phyloP scores from a whole-genome alignment of 2,797 vertebrate species.

The Malurus leucopterus region DNA sequence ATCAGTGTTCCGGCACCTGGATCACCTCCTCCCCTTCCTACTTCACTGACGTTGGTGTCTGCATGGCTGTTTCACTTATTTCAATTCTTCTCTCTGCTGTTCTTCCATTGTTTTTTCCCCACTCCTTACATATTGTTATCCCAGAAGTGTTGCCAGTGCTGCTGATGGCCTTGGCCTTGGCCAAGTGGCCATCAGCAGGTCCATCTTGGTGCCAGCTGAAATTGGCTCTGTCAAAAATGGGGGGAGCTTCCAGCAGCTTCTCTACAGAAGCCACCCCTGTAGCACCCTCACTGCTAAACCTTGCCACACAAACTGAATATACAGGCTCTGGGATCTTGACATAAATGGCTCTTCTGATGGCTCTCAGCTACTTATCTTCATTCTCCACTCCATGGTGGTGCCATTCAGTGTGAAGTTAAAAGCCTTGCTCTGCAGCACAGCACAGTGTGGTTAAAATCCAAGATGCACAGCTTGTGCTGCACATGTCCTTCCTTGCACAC shows the following conservation, averaged over 20 bases:
- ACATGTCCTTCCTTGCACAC: neutral
- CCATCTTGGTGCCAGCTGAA: fast-evolving
- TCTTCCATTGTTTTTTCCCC: neutral
- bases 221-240: neutral
- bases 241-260: neutral
- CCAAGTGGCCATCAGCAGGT: fast-evolving
- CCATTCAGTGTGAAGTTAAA: neutral
- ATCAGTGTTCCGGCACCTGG: neutral
- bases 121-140: neutral
- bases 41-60: neutral
- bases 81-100: neutral
- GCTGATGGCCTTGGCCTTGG: neutral
- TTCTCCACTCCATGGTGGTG: neutral
- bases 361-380: neutral
- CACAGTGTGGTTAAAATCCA: neutral
- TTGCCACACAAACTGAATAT: neutral
- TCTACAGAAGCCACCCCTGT: neutral
- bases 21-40: neutral
- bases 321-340: neutral
- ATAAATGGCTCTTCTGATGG: neutral
- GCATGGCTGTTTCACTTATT: neutral
- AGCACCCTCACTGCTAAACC: neutral
- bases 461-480: neutral
- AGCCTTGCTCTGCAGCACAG: neutral
- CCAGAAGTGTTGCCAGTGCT: neutral